Evolutionary conservation across 2,797 vertebrate species (phyloP), one percentile per base, ranked within the genome.

Genomic region (Paguma larvata): DNA sequence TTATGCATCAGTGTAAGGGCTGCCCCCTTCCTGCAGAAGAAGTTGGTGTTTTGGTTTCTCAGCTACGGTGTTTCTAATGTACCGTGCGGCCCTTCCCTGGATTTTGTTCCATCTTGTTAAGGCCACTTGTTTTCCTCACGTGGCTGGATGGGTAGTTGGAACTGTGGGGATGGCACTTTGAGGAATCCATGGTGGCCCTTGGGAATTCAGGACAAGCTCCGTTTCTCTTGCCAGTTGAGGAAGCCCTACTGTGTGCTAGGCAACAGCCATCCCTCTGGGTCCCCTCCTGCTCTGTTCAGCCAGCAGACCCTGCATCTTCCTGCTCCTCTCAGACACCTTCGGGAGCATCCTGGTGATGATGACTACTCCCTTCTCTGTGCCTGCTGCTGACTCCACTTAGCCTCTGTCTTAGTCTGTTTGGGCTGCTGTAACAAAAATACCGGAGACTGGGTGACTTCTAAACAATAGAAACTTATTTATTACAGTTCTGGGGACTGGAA

Each of bases 21-120:
- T 79, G 19, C 38, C 3, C 6, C 16, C 14, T 9, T 72, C 65
- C 32, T 53, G 25, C 1, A 12, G 13, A 68, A 85, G 63, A 82
- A 41, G 14, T 16, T 21, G 34, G 41, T 32, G 3, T 82, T 80
- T 63, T 15, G 59, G 68, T 62, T 62, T 56, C 67, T 73, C 1
- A 41, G 34, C 72, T 44, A 2, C 1, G 16, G 19, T 12, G 27
- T 82, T 87, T 87, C 67, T 56, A 8, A n/a, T 38, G 30, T 18
- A 4, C 30, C 4, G 1, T 79, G 44, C n/a, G n/a, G n/a, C 13
- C 70, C 83, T 44, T 23, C 38, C 70, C 1, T 1, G 6, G 41
- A 23, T 89, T 96, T 27, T n/a, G 32, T 15, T 59, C 48, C 15
- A 5, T 46, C 56, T 94, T 79, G 12, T 79, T 82, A 59, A 65